Base-by-base conservation (phyloP, 1,140 invertebrate genomes). In the Frieseomelitta varia region DNA sequence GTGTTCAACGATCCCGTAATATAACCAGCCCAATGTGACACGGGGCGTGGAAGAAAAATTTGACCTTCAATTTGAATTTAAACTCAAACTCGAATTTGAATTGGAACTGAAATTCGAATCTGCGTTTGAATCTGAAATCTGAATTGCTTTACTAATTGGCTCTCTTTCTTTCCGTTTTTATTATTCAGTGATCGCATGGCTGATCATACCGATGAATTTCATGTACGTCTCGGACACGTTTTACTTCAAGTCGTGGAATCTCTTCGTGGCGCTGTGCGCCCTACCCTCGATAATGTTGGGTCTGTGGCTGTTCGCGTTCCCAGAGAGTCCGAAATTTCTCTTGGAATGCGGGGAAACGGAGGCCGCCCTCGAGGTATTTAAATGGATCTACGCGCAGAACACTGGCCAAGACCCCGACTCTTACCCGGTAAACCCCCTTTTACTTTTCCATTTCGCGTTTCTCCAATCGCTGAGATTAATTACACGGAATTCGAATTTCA, bases 251-350 rank as follows among this genome's bases (percentile, higher is more conserved):
- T 97, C 97, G 19, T 97, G 97, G 97, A 97, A 97, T 93, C 95
- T 97, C 93, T 97, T 97, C 91, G 96, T 97, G 4, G 95, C 96
- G 0, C 94, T 97, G 1, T 97, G 96, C 91, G 96, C 96, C 3
- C 88, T 97, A 3, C 97, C 97, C 0, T 97, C 93, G 21, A 61
- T 95, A 6, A 88, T 96, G 79, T 94, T 97, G 19, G 96, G 96
- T 34, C 94, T 97, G 53, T 97, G 96, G 95, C 95, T 98, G 4
- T 95, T 97, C 79, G 95, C 96, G 51, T 97, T 98, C 94, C 98
- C 97, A 8, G 98, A 98, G 93, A 98, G 97, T 92, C 97, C 98
- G 1, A 98, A 98, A 92, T 98, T 97, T 92, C 95, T 98, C 76
- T 95, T 98, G 87, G 96, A 97, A 90, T 96, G 96, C 92, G 97